Conservation (phyloP, 2,888 invertebrate genomes). For the Drosophila seclusa region DNA sequence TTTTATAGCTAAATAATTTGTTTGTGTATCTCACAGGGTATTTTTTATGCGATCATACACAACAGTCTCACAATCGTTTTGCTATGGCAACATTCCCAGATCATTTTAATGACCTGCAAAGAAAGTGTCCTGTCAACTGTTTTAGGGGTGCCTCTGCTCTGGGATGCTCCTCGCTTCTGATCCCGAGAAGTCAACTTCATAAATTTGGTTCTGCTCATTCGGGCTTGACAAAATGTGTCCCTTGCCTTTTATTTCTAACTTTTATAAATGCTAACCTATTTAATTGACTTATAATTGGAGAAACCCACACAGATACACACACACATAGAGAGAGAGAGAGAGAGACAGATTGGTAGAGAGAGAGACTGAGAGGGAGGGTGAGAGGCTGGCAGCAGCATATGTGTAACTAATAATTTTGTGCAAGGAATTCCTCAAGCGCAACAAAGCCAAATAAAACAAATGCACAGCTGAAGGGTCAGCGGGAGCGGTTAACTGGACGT, state of each 20-base stretch:
- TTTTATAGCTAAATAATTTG: not conserved
- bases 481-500: conserved; percentile 28
- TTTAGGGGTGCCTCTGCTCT: conserved; percentile 21
- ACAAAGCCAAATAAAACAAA: conserved; percentile 56
- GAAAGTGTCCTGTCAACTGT: conserved; percentile 37
- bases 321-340: conserved; percentile 2
- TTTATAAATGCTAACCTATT: conserved; percentile 77
- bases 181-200: conserved; percentile 61
- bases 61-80: not conserved
- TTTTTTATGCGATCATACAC: not conserved
- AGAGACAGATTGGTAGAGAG: not conserved
- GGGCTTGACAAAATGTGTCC: conserved; percentile 79
- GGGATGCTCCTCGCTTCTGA: conserved; percentile 41
- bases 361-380: conserved; percentile 1
- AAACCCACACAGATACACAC: conserved; percentile 49
- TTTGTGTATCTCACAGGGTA: not conserved
- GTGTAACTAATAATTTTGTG: conserved; percentile 81
- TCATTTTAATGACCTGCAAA: conserved; percentile 34
- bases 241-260: conserved; percentile 72
- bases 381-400: conserved; percentile 64
- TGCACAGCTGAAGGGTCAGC: conserved; percentile 12
- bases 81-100: conserved; percentile 22
- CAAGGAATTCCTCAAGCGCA: conserved; percentile 78
- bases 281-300: conserved; percentile 83
- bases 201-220: conserved; percentile 73